Percentiles rank a stretch among this genome's conserved stretches.
Evolutionary conservation across 2,113 vertebrate genomes (phyloP).

Genomic region (Pseudorhombus dupliciocellatus): DNA sequence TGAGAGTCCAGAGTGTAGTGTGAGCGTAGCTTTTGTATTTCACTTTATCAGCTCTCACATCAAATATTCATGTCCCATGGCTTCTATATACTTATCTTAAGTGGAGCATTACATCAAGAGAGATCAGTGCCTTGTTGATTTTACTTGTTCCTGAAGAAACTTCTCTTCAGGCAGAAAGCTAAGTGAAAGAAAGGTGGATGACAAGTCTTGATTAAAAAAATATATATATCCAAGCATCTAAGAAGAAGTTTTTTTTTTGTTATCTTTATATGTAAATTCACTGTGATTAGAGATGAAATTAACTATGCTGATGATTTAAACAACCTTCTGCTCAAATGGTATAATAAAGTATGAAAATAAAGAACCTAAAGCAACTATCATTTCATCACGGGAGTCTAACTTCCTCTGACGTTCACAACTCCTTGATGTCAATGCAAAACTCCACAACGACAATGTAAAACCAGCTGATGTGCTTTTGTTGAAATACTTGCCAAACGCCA

Average conservation of each 20-base stretch:
- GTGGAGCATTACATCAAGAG: constrained; percentile 39
- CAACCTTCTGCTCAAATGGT: not conserved
- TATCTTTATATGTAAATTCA: constrained; percentile 29
- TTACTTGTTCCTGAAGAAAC: not conserved
- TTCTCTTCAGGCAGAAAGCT: not conserved
- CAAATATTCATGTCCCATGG: constrained; percentile 76
- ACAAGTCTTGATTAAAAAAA: too few species aligned
- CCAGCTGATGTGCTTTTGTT: not conserved
- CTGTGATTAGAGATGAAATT: not conserved
- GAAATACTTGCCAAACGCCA: constrained; percentile 22
- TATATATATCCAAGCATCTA: too few species aligned
- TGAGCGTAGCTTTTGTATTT: constrained; percentile 68
- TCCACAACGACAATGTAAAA: not conserved
- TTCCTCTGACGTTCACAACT: not conserved
- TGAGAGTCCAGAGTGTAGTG: constrained; percentile 24
- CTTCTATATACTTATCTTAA: constrained; percentile 71
- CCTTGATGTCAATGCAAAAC: not conserved
- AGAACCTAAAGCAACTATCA: not conserved
- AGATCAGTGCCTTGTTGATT: constrained; percentile 23
- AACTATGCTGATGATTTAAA: too few species aligned
- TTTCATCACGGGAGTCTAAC: not conserved
- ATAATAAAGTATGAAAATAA: not conserved
- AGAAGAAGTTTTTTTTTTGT: not conserved
- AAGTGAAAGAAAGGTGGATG: not conserved
- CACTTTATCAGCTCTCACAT: constrained; percentile 71